Evolutionary conservation across 1,140 invertebrate genomes (phyloP).

Genomic region (Triops longicaudatus): DNA sequence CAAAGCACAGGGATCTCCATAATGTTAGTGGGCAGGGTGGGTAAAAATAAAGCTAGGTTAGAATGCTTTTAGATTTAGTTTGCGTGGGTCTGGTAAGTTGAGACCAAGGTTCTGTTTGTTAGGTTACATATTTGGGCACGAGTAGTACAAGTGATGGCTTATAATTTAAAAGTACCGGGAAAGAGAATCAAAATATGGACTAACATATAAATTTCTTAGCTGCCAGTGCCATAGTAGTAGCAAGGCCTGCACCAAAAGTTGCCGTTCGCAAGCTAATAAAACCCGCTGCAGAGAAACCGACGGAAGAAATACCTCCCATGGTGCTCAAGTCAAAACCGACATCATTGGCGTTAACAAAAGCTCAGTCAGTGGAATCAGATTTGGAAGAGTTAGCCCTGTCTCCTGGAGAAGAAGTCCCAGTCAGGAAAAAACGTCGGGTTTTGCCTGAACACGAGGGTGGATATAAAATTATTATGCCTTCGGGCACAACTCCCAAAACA

Average conservation of each 20-base stretch:
- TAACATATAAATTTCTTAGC: not conserved
- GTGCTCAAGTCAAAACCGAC: not conserved
- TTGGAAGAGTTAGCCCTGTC: slow-evolving; percentile 27
- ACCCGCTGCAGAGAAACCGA: not conserved
- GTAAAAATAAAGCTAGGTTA: too few relatives aligned
- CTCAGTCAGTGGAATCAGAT: slow-evolving; percentile 20
- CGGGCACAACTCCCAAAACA: slow-evolving; percentile 39
- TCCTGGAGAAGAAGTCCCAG: slow-evolving; percentile 31
- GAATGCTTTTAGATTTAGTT: too few relatives aligned
- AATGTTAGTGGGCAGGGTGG: too few relatives aligned
- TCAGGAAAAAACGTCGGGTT: slow-evolving; percentile 39
- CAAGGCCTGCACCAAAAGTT: slow-evolving; percentile 12
- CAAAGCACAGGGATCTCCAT: too few relatives aligned
- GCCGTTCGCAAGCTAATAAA: slow-evolving; percentile 5
- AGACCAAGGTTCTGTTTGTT: too few relatives aligned
- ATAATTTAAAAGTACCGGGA: too few relatives aligned
- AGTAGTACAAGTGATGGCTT: too few relatives aligned
- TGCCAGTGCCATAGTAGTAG: not conserved
- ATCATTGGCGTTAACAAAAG: slow-evolving; percentile 9
- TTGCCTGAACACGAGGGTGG: slow-evolving; percentile 41
- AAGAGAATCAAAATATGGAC: too few relatives aligned
- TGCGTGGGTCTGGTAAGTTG: too few relatives aligned
- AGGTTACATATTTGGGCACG: too few relatives aligned
- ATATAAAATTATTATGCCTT: slow-evolving; percentile 44
- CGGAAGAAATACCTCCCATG: slow-evolving; percentile 16